Evolutionary conservation across 1,140 invertebrate species (phyloP).

Genomic region (Matsumurasca onukii): DNA sequence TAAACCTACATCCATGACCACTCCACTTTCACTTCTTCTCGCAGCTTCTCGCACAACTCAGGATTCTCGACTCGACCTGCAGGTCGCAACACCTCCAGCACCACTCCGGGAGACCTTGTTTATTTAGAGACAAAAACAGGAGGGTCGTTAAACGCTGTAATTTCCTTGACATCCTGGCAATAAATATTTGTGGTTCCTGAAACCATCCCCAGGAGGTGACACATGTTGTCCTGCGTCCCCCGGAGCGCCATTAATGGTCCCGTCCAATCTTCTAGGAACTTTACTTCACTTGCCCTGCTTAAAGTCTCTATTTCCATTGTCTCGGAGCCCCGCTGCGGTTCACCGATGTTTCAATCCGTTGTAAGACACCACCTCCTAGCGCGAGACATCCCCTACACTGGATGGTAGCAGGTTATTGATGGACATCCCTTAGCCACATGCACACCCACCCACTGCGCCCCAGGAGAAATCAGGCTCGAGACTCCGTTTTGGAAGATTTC

Average conservation of each 20-base stretch:
- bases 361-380: slow-evolving; percentile 1
- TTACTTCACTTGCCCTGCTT: slow-evolving; percentile 21
- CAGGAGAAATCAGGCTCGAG: neutral
- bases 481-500: neutral
- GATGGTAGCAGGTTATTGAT: slow-evolving; percentile 17
- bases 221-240: slow-evolving; percentile 13
- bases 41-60: too few relatives aligned
- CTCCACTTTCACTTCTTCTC: too few relatives aligned
- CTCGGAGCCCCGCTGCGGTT: slow-evolving; percentile 13
- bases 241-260: neutral
- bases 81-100: too few relatives aligned
- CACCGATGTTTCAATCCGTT: slow-evolving; percentile 19
- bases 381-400: neutral
- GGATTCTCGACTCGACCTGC: too few relatives aligned
- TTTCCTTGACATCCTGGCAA: slow-evolving; percentile 24
- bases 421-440: neutral
- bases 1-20: too few relatives aligned
- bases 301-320: slow-evolving; percentile 22
- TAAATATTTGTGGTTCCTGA: slow-evolving; percentile 24
- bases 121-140: slow-evolving; percentile 24
- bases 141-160: slow-evolving; percentile 20
- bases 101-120: slow-evolving; percentile 20
- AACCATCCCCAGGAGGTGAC: slow-evolving; percentile 13
- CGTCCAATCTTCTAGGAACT: slow-evolving; percentile 20
- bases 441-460: neutral